Evolutionary conservation across 2,113 vertebrate genomes (phyloP), one percentile per base, ranked within the genome.

Genomic region (Pampusana beccarii): DNA sequence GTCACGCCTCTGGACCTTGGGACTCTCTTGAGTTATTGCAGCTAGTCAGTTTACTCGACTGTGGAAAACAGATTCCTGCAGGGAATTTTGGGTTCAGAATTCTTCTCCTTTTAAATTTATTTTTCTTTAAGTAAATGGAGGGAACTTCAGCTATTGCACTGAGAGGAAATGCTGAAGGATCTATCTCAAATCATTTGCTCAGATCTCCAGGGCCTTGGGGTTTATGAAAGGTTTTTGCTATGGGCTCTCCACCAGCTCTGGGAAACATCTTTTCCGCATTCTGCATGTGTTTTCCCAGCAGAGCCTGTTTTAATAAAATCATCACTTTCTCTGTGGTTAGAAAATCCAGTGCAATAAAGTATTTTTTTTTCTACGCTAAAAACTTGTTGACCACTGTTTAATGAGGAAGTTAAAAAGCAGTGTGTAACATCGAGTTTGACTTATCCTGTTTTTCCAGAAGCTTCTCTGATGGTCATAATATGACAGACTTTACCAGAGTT

Each of bases 271-370:
- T 92, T 93, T 96, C 93, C 5, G 1, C 57, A 44, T 92, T 92
- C 88, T 94, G 86, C 91, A 71, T 74, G 36, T 20, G 1, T 93
- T 94, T 94, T 94, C 88, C 93, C 92, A 95, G 50, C 36, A 94
- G 92, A 95, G 57, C 31, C 69, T 74, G 40, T 92, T 95, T 96
- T 93, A 96, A 96, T 96, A 94, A 96, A 96, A 94, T 93, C 88
- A 95, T 95, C 72, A 67, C 95, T 93, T 96, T 90, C 85, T 88
- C 90, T 88, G 82, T 92, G 62, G 50, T 81, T 93, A 77, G 56
- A 94, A 96, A 95, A 93, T 71, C 24, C 48, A 64, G 31, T 57
- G 67, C 54, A 83, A 81, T 51, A 46, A 77, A 87, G 40, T 54
- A 51, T 46, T 46, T 46, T 13, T 89, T 88, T 90, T 80, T 33